Base-by-base conservation (phyloP, 2,888 invertebrate species). In the Zele albiditarsus region DNA sequence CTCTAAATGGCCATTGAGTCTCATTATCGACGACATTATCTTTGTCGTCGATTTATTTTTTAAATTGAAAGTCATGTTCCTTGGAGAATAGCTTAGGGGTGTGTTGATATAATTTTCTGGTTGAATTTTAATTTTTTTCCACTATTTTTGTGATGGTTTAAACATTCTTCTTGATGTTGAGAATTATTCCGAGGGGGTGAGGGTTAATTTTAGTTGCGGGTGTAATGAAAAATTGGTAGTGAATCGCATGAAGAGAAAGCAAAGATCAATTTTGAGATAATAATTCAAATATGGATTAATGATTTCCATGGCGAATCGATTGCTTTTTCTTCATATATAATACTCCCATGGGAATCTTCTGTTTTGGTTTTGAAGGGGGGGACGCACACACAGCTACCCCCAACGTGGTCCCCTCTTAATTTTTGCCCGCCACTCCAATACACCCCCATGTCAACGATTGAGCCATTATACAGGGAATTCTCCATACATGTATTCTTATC, bases 231-330 rank as follows among this genome's bases (percentile, higher is more conserved):
- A n/a, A n/a, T n/a, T n/a, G n/a, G n/a, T n/a, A n/a, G n/a, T n/a
- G n/a, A n/a, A n/a, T n/a, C n/a, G n/a, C n/a, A n/a, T 38, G 0
- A 74, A 78, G 73, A 76, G 71, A 79, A 67, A 70, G 77, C 78
- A 81, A 80, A 86, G 88, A 88, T 88, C 86, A 86, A 85, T 87
- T 85, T 74, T 80, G 79, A 86, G 88, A 88, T 89, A 88, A 87
- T 86, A 86, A 89, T 89, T 87, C 85, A 88, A 89, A 89, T 89
- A 85, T 86, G 84, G 84, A 71, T 66, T 88, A 89, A 89, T 89
- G 88, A 89, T 89, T 89, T 88, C 88, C 87, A 87, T 87, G 85
- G 83, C 86, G 84, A 89, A 89, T 89, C 89, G 89, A 89, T 89
- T 88, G 80, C 25, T n/a, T 27, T 31, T 33, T 16, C 33, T 63